Base-by-base conservation (phyloP, 2,113 vertebrate species). In the Periophthalmus modestus region DNA sequence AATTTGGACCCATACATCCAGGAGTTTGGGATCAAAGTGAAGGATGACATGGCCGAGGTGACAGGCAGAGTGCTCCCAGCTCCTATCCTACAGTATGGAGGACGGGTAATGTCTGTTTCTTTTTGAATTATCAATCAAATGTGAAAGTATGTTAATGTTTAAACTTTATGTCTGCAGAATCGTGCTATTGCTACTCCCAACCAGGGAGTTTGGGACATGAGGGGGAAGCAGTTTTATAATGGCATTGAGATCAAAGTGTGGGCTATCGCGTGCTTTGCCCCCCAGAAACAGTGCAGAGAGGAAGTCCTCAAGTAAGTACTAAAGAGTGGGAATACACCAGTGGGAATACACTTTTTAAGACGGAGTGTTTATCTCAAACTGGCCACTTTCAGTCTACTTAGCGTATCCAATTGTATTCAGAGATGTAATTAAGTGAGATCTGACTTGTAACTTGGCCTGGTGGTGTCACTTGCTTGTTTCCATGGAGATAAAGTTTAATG, bases 211-310 rank as follows among this genome's bases (percentile, higher is more conserved):
- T 99, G 98, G 98, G 98, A 99, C 92, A 99, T 99, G 98, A 89
- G 98, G 71, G 98, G 98, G 73, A 99, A 99, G 85, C 98, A 99
- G 93, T 99, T 99, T 92, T 99, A 98, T 93, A 99, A 98, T 52
- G 98, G 98, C 82, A 99, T 99, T 34, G 98, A 99, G 94, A 99
- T 99, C 94, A 99, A 99, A 92, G 97, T 99, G 79, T 99, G 98
- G 98, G 98, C 98, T 28, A 98, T 99, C 55, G 98, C 98, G 74
- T 99, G 98, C 94, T 99, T 99, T 84, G 98, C 98, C 87, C 97
- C 98, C 0, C 98, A 99, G 94, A 99, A 98, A 85, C 98, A 99
- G 86, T 99, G 98, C 91, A 93, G 98, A 80, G 98, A 99, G 90
- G 98, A 99, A 88, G 97, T 99, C 91, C 95, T 99, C 76, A 99